Conservation (phyloP, 2,797 vertebrate species). For the Tinamus major region DNA sequence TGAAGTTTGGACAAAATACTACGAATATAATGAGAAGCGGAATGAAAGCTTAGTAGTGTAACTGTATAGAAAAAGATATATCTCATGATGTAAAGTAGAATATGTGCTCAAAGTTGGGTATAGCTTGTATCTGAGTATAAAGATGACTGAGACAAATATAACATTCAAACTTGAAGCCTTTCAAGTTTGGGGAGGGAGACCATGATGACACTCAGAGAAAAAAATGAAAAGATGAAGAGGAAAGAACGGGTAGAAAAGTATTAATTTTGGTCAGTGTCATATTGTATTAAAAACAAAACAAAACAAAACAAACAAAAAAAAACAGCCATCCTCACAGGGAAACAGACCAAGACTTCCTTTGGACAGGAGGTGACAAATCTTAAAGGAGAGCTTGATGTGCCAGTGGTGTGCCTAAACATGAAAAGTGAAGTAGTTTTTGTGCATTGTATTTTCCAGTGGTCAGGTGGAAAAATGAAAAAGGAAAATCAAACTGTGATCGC, state of each 20-base stretch:
- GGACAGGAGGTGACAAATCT: not conserved
- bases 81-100: not conserved
- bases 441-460: not conserved
- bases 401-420: not conserved
- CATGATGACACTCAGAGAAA: not conserved
- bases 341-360: not conserved
- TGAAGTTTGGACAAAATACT: not conserved
- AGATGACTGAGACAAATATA: not conserved
- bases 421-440: not conserved
- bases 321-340: not conserved
- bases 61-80: not conserved
- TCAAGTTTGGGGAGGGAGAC: not conserved
- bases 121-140: not conserved
- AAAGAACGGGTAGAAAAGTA: not conserved
- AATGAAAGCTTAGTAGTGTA: slow-evolving; percentile 1
- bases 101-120: not conserved
- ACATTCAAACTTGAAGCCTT: not conserved
- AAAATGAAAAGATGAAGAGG: not conserved
- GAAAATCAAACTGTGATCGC: not conserved
- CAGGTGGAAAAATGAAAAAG: not conserved
- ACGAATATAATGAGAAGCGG: not conserved
- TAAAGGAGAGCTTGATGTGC: not conserved
- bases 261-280: not conserved
- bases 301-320: not conserved
- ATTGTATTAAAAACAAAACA: not conserved